Conservation (phyloP, 2,888 invertebrate species). For the Drosophila atroscutellata region DNA sequence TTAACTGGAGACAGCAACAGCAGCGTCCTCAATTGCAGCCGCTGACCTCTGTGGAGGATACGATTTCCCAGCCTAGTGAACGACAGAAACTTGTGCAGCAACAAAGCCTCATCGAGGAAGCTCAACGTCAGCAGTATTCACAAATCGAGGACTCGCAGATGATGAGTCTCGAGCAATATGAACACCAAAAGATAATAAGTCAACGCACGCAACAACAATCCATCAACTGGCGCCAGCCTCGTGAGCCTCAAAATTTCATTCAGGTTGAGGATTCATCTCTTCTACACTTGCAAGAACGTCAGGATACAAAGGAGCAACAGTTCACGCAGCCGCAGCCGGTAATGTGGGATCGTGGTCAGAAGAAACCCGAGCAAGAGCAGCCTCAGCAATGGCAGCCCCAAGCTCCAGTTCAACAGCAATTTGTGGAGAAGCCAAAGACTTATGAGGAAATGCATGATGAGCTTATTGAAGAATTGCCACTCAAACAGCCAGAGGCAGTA, state of each 20-base stretch:
- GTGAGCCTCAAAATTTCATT: constrained; percentile 74
- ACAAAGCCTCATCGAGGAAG: constrained; percentile 76
- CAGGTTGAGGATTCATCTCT: constrained; percentile 77
- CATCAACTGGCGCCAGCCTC: constrained; percentile 82
- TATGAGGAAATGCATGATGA: constrained; percentile 80
- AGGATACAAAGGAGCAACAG: constrained; percentile 77
- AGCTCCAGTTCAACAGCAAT: constrained; percentile 30
- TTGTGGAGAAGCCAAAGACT: constrained; percentile 53
- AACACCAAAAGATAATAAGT: constrained; percentile 66
- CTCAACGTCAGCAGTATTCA: constrained; percentile 72
- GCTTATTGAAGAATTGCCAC: constrained; percentile 64
- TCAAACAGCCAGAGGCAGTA: constrained; percentile 79
- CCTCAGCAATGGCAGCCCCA: constrained; percentile 39
- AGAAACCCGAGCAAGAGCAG: constrained; percentile 64
- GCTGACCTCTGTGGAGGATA: constrained; percentile 74
- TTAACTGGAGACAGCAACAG: constrained; percentile 79
- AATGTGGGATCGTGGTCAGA: constrained; percentile 84
- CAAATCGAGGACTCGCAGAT: constrained; percentile 78
- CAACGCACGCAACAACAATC: constrained; percentile 70
- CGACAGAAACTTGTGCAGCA: constrained; percentile 66
- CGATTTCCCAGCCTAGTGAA: constrained; percentile 65
- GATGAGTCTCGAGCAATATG: constrained; percentile 76
- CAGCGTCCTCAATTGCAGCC: constrained; percentile 72
- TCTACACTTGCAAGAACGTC: constrained; percentile 69
- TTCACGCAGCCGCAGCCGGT: constrained; percentile 80